A percentile compares a stretch with the other conserved stretches of the same genome.
These are phyloP conservation scores for Heterochromis multidens DNA, from an alignment of 2,113 vertebrate genomes.

Conservation along the genomic window DNA sequence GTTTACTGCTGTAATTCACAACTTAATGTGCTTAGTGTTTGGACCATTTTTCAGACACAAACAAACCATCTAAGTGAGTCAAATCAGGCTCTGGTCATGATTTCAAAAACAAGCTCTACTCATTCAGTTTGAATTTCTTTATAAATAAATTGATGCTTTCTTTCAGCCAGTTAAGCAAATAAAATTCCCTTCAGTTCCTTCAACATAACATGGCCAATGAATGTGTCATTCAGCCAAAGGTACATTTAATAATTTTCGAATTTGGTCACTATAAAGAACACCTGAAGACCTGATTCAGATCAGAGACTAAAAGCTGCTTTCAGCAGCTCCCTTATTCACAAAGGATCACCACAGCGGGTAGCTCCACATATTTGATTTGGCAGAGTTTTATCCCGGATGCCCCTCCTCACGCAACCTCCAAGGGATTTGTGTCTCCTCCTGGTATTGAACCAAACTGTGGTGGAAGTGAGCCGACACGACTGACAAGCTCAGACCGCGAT, in stretches of 20 bases:
- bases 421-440: neutral
- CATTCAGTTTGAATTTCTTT: neutral
- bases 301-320: neutral
- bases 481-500: neutral
- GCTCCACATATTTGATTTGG: neutral
- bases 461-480: neutral
- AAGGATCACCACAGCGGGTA: neutral
- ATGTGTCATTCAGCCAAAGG: neutral
- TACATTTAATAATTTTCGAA: neutral
- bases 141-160: neutral
- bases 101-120: neutral
- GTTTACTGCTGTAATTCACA: neutral
- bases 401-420: neutral
- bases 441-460: neutral
- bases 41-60: neutral
- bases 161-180: neutral
- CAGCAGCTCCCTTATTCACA: neutral
- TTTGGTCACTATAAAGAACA: neutral
- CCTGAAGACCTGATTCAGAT: neutral
- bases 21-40: neutral
- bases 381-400: neutral
- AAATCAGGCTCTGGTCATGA: neutral
- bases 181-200: rapidly evolving
- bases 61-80: neutral
- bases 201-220: neutral